These are phyloP conservation scores for Zaprionus vittiger DNA, from an alignment of 1,140 invertebrate genomes.

Conservation along the genomic window DNA sequence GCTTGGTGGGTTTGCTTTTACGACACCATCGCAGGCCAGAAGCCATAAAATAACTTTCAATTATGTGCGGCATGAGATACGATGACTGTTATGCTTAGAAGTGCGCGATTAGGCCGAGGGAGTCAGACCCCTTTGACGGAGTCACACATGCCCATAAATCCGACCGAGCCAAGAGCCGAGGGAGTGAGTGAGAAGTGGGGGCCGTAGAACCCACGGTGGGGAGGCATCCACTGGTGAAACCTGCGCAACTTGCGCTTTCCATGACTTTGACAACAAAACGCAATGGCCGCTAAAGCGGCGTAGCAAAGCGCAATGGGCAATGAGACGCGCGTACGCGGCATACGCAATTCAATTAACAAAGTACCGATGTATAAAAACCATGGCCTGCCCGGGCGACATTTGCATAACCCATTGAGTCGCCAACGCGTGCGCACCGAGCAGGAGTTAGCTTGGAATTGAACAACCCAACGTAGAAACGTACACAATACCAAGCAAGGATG, in stretches of 20 bases:
- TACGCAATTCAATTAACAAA: constrained; percentile 83
- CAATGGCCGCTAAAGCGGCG: constrained; percentile 62
- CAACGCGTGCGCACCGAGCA: constrained; percentile 66
- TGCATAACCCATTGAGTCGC: constrained; percentile 82
- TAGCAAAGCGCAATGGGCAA: constrained; percentile 45
- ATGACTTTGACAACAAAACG: constrained; percentile 66
- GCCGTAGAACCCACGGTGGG: constrained; percentile 25
- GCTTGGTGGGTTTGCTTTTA: constrained; percentile 56
- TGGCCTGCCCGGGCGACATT: constrained; percentile 63
- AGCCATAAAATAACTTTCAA: constrained; percentile 82
- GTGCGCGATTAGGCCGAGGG: constrained; percentile 39
- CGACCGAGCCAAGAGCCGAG: not conserved
- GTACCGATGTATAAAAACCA: constrained; percentile 82
- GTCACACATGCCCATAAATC: constrained; percentile 61
- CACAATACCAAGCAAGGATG: constrained; percentile 55
- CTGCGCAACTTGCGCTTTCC: constrained; percentile 76
- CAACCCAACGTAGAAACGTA: not conserved
- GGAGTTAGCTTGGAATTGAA: constrained; percentile 25
- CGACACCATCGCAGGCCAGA: constrained; percentile 48
- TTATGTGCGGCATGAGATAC: constrained; percentile 61
- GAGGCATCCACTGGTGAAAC: constrained; percentile 54
- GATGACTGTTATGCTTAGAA: constrained; percentile 51
- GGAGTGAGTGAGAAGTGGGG: constrained; percentile 28
- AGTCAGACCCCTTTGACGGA: constrained; percentile 1
- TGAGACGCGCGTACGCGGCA: constrained; percentile 53